Evolutionary conservation across 2,888 invertebrate genomes (phyloP).

Genomic region (Choreutis nemorana): DNA sequence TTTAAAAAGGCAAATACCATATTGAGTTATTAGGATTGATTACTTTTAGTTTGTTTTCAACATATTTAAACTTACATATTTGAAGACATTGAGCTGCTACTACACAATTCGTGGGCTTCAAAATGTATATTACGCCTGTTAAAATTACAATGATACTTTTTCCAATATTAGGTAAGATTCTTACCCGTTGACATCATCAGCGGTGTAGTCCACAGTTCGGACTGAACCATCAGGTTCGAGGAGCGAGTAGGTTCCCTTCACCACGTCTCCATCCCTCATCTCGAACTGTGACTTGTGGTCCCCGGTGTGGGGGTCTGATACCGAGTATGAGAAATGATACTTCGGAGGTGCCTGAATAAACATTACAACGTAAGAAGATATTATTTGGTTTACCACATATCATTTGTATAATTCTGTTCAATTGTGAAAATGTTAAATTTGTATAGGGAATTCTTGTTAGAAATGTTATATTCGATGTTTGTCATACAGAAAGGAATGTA

Average conservation of each 20-base stretch:
- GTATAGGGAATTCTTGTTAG: too few relatives aligned
- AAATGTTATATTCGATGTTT: too few relatives aligned
- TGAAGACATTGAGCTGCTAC: too few relatives aligned
- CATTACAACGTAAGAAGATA: background rate
- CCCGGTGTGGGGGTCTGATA: constrained; percentile 44
- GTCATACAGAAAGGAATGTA: too few relatives aligned
- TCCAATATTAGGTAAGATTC: too few relatives aligned
- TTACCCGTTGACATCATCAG: constrained; percentile 20
- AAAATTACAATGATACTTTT: too few relatives aligned
- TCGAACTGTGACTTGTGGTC: constrained; percentile 47
- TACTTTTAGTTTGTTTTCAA: too few relatives aligned
- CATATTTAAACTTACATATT: too few relatives aligned
- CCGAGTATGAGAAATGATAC: constrained; percentile 39
- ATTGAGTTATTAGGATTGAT: too few relatives aligned
- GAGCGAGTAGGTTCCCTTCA: constrained; percentile 61
- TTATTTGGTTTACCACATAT: background rate
- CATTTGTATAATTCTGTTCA: constrained; percentile 2
- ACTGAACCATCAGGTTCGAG: constrained; percentile 64
- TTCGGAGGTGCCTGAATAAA: constrained; percentile 17
- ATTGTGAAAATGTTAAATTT: constrained; percentile 3
- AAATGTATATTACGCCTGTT: too few relatives aligned
- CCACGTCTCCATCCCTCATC: constrained; percentile 36
- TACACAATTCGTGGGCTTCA: too few relatives aligned
- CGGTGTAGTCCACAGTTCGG: constrained; percentile 39
- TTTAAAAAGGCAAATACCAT: too few relatives aligned